A percentile compares a stretch with the other conserved stretches of the same genome.
Conservation (phyloP, 2,888 invertebrate species). For the Argyra leucocephala region DNA sequence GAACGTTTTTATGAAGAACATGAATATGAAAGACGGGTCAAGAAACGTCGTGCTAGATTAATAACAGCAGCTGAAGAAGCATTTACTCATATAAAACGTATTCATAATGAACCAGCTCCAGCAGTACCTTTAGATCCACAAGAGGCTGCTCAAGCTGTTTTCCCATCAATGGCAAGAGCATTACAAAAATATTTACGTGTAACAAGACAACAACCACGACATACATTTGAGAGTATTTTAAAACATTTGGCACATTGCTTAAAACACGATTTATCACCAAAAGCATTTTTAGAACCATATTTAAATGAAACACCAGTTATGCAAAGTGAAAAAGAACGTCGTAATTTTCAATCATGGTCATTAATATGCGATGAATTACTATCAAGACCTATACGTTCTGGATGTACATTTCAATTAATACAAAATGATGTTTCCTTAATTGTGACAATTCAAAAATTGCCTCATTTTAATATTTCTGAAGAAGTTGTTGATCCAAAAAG, state of each 20-base stretch:
- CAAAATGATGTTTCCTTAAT: conserved; percentile 88
- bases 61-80: conserved; percentile 94
- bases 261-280: conserved; percentile 85
- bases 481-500: conserved; percentile 93
- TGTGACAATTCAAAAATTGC: conserved; percentile 74
- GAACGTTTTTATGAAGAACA: conserved; percentile 97
- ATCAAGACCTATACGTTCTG: conserved; percentile 74
- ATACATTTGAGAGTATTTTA: conserved; percentile 87
- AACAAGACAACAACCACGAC: conserved; percentile 90
- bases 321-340: conserved; percentile 71
- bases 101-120: conserved; percentile 61
- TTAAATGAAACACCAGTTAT: conserved; percentile 75
- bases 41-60: conserved; percentile 80
- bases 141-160: conserved; percentile 95
- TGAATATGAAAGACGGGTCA: conserved; percentile 86
- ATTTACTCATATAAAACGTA: conserved; percentile 89
- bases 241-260: conserved; percentile 84
- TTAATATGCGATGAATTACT: conserved; percentile 85
- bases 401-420: conserved; percentile 80
- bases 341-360: conserved; percentile 89
- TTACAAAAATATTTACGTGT: conserved; percentile 92
- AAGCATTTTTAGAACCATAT: conserved; percentile 91
- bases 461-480: conserved; percentile 90
- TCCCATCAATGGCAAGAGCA: conserved; percentile 91
- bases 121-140: conserved; percentile 84